These are phyloP conservation scores for Gadopsis bispinosus DNA, from an alignment of 2,797 vertebrate genomes.

Conservation along the genomic window DNA sequence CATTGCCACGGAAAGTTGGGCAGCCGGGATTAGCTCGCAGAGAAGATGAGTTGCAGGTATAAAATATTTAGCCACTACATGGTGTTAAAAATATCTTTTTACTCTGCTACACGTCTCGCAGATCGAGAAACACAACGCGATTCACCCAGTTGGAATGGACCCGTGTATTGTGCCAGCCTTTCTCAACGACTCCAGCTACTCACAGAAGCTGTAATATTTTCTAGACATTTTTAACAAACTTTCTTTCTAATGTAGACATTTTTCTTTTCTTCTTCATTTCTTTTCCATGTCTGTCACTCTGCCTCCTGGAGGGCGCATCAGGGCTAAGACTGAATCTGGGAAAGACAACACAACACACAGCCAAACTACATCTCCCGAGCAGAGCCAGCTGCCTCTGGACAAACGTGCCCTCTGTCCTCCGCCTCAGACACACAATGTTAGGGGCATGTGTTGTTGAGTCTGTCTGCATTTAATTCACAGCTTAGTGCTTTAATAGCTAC, in stretches of 20 bases:
- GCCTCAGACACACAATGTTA: conserved; percentile 53
- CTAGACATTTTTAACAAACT: too few relatives aligned
- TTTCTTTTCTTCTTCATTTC: conserved; percentile 40
- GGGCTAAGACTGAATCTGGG: conserved; percentile 31
- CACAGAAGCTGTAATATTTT: conserved; percentile 31
- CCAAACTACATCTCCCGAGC: conserved; percentile 41
- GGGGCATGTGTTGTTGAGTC: conserved; percentile 66
- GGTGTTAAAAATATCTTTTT: conserved; percentile 46
- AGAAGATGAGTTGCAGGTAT: conserved; percentile 54
- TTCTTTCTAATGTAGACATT: conserved; percentile 26
- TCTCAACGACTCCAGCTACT: conserved; percentile 31
- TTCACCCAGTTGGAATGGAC: conserved; percentile 28
- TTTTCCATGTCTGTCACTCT: conserved; percentile 20
- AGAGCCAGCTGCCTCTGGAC: conserved; percentile 51
- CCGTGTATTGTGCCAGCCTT: background rate
- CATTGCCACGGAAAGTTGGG: conserved; percentile 31
- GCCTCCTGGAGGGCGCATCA: conserved; percentile 48
- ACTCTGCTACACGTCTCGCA: conserved; percentile 32
- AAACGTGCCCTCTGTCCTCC: conserved; percentile 52
- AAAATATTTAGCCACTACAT: conserved; percentile 56
- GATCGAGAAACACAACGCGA: conserved; percentile 41
- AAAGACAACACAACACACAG: conserved; percentile 55
- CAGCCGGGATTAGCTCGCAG: conserved; percentile 37
- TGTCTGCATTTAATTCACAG: conserved; percentile 77
- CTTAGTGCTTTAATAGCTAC: conserved; percentile 75